phyloP scores from a whole-genome alignment of 1,140 invertebrate species.

The Linepithema humile region DNA sequence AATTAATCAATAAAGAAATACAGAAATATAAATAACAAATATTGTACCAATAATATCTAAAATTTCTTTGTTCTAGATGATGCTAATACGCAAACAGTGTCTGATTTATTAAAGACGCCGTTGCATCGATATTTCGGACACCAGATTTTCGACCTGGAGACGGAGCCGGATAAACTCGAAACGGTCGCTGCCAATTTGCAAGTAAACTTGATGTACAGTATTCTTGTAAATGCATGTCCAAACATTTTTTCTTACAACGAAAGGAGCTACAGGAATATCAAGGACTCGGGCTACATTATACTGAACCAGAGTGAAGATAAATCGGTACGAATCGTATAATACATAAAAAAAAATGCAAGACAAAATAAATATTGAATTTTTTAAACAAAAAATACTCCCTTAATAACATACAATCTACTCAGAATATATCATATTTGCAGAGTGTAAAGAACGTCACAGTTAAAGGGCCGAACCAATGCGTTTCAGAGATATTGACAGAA shows the following conservation, averaged over 20 bases:
- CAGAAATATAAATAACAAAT: background rate
- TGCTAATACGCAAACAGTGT: slow-evolving; percentile 50
- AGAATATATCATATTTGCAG: slow-evolving; percentile 42
- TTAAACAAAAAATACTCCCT: too few species aligned
- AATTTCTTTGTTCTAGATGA: slow-evolving; percentile 63
- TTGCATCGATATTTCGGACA: slow-evolving; percentile 83
- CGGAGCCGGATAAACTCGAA: slow-evolving; percentile 85
- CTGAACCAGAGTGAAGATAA: slow-evolving; percentile 71
- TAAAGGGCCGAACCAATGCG: slow-evolving; percentile 75
- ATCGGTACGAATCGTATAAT: slow-evolving; percentile 52
- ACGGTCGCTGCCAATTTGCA: slow-evolving; percentile 84
- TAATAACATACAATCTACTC: background rate
- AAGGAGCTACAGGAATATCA: slow-evolving; percentile 66
- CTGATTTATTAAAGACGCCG: slow-evolving; percentile 72
- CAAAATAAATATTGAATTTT: background rate
- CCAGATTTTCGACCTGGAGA: slow-evolving; percentile 85
- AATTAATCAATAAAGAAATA: background rate
- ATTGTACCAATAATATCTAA: background rate
- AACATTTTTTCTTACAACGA: slow-evolving; percentile 77
- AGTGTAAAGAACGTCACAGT: slow-evolving; percentile 40
- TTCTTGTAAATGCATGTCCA: slow-evolving; percentile 85
- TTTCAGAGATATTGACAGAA: slow-evolving; percentile 75
- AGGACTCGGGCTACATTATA: slow-evolving; percentile 73
- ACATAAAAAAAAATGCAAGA: background rate
- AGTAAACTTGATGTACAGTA: slow-evolving; percentile 86